Conservation (phyloP, 1,140 invertebrate genomes). For the Lycorma delicatula region DNA sequence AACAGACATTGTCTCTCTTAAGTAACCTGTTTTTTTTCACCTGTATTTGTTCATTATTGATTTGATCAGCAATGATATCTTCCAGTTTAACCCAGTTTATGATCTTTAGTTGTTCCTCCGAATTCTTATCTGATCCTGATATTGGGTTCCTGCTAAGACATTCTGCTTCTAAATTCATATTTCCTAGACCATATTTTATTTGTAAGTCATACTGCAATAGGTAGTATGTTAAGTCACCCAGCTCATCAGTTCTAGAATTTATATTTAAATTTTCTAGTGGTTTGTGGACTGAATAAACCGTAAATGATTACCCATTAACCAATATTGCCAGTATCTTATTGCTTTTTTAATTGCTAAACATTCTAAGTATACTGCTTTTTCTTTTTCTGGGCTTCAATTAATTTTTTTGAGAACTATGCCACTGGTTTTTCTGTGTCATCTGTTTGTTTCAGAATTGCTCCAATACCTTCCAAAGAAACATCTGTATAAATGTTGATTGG, state of each 20-base stretch:
- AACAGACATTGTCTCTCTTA: background rate
- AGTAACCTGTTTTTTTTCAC: background rate
- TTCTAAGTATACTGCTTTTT: constrained; percentile 34
- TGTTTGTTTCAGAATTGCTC: constrained; percentile 28
- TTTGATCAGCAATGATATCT: constrained; percentile 22
- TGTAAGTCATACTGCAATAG: constrained; percentile 33
- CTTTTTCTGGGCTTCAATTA: constrained; percentile 31
- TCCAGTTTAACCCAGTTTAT: constrained; percentile 20
- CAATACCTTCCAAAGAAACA: too few species aligned
- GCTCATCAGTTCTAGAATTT: constrained; percentile 32
- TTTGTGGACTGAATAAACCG: constrained; percentile 37
- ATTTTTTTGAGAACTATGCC: constrained; percentile 34
- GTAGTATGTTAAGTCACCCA: constrained; percentile 36
- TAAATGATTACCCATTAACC: constrained; percentile 35
- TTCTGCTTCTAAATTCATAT: constrained; percentile 27
- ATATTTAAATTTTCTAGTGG: constrained; percentile 37
- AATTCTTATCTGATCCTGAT: constrained; percentile 18
- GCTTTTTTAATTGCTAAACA: constrained; percentile 37
- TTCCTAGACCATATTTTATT: constrained; percentile 26
- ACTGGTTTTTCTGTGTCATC: constrained; percentile 29
- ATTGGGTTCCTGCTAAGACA: constrained; percentile 27
- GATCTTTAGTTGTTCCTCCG: constrained; percentile 23
- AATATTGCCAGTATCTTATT: constrained; percentile 37
- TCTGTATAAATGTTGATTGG: too few species aligned
- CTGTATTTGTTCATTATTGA: constrained; percentile 12